These are phyloP conservation scores for Notodonta dromedarius DNA, from an alignment of 2,888 invertebrate genomes.

Conservation along the genomic window DNA sequence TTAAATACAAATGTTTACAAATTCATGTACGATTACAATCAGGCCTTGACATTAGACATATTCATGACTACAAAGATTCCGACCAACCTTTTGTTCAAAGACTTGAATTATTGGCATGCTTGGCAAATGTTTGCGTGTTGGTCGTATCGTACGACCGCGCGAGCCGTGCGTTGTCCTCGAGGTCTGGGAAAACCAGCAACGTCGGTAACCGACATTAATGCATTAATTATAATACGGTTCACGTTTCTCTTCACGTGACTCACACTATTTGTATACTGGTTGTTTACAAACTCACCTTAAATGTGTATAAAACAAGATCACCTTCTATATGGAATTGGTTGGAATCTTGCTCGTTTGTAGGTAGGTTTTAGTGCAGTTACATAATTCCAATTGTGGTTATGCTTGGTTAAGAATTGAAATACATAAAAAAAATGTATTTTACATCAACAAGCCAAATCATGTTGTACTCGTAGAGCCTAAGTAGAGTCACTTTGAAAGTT, in stretches of 20 bases:
- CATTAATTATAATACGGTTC: conserved; percentile 30
- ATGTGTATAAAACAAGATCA: conserved; percentile 13
- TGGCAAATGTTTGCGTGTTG: conserved; percentile 3
- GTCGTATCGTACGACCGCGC: neutral
- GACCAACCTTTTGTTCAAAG: neutral
- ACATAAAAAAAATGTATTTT: too few relatives aligned
- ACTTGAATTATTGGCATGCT: neutral
- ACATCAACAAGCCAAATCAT: neutral
- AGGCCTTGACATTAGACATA: neutral
- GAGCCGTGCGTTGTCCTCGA: conserved; percentile 33
- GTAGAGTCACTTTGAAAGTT: neutral
- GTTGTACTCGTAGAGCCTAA: neutral
- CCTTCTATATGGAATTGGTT: conserved; percentile 8
- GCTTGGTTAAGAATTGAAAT: too few relatives aligned
- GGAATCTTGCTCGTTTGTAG: neutral
- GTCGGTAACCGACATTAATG: conserved; percentile 26
- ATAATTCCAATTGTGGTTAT: too few relatives aligned
- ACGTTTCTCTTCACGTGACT: conserved; percentile 31
- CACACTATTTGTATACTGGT: conserved; percentile 15
- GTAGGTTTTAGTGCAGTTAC: neutral
- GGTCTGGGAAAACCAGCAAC: conserved; percentile 39
- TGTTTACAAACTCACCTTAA: conserved; percentile 8
- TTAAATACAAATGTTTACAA: neutral
- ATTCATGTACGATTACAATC: neutral
- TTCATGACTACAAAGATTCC: neutral